Percentiles rank a stretch among this genome's conserved stretches.
These are phyloP conservation scores for Telmatherina bonti DNA, from an alignment of 2,797 vertebrate species.

Conservation along the genomic window DNA sequence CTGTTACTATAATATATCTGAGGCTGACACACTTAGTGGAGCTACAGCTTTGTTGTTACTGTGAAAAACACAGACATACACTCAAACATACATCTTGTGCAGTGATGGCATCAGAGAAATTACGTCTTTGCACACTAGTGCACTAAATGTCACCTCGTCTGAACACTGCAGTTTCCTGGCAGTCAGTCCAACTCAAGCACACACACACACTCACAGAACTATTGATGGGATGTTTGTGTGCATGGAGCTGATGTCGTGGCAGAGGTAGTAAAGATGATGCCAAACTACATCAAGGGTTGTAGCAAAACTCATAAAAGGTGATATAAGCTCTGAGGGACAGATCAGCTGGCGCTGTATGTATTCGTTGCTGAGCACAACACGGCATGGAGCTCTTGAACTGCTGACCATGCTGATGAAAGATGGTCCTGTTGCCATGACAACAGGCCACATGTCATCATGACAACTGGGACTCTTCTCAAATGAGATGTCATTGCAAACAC, in stretches of 20 bases:
- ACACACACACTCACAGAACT: constrained; percentile 9
- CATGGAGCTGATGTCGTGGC: constrained; percentile 28
- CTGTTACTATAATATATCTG: constrained; percentile 36
- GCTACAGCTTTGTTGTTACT: constrained; percentile 26
- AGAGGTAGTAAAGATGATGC: constrained; percentile 41
- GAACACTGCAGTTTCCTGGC: constrained; percentile 28
- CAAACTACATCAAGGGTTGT: constrained; percentile 36
- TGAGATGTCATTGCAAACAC: constrained; percentile 40
- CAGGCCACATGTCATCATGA: constrained; percentile 67
- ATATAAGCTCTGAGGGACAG: constrained; percentile 51
- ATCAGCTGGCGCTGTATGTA: constrained; percentile 35
- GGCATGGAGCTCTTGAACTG: constrained; percentile 58
- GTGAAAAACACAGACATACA: constrained; percentile 28
- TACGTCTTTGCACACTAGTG: constrained; percentile 24
- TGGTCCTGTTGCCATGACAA: constrained; percentile 51
- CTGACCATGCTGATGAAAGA: constrained; percentile 73
- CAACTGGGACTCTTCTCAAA: constrained; percentile 39
- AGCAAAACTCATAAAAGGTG: constrained; percentile 64
- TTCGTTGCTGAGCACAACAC: constrained; percentile 15
- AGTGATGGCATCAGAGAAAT: constrained; percentile 11
- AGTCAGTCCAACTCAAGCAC: neutral
- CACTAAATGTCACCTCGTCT: constrained; percentile 35
- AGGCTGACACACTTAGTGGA: constrained; percentile 26
- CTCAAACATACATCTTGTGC: neutral
- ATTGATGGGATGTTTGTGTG: constrained; percentile 36